Conservation (phyloP, 2,888 invertebrate genomes). For the Thera britannica region DNA sequence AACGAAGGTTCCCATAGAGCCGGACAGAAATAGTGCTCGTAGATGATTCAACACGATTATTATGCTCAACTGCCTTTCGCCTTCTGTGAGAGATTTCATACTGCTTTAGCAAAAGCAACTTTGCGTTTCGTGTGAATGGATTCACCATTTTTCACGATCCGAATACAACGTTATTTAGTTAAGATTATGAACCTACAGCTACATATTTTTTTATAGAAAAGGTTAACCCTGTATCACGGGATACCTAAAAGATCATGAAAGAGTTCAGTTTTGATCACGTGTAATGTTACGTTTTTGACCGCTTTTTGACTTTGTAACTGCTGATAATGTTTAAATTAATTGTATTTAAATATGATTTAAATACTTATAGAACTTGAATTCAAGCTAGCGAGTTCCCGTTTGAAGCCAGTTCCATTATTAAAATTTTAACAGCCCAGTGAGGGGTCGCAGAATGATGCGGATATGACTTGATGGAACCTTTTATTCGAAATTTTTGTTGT, state of each 20-base stretch:
- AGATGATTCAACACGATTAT: conserved; percentile 65
- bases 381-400: conserved; percentile 44
- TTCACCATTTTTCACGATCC: background rate
- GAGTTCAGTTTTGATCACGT: no score
- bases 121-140: background rate
- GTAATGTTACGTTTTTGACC: no score
- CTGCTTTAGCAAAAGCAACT: background rate
- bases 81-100: conserved; percentile 4
- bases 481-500: conserved; percentile 31
- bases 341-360: background rate
- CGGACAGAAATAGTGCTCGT: conserved; percentile 69
- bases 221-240: no score
- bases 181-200: no score
- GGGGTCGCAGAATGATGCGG: conserved; percentile 46
- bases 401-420: conserved; percentile 50
- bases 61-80: conserved; percentile 53
- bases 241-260: no score
- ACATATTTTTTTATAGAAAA: no score
- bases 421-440: conserved; percentile 53
- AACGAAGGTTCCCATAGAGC: conserved; percentile 52
- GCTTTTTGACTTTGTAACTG: no score
- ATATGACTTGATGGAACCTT: conserved; percentile 30
- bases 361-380: conserved; percentile 31
- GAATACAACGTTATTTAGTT: no score
- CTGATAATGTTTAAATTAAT: no score